A percentile compares a stretch with the other conserved stretches of the same genome.
Conservation (phyloP, 2,888 invertebrate genomes). For the Metopia argyrocephala region DNA sequence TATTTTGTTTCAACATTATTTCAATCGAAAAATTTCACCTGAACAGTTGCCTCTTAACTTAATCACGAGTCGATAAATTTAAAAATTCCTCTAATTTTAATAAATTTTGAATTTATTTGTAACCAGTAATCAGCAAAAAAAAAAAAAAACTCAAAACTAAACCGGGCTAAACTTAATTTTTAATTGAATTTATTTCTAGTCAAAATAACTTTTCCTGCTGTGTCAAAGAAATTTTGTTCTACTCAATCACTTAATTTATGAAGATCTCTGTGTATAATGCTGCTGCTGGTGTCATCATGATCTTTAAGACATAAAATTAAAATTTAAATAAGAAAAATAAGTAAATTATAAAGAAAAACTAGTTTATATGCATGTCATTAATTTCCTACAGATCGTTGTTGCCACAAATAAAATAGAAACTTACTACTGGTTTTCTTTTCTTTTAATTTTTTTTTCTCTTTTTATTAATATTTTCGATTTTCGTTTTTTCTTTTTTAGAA, state of each 20-base stretch:
- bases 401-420: conserved; percentile 53
- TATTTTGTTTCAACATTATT: too few species aligned
- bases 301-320: conserved; percentile 29
- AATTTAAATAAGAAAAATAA: background rate
- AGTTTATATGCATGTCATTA: conserved; percentile 64
- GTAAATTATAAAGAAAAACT: conserved; percentile 34
- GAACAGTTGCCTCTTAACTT: too few species aligned
- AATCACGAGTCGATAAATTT: too few species aligned
- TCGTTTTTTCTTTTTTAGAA: conserved; percentile 25
- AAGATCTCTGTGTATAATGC: background rate
- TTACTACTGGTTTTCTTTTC: conserved; percentile 22
- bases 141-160: background rate
- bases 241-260: conserved; percentile 54
- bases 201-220: conserved; percentile 17
- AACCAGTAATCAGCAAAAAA: background rate
- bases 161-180: background rate
- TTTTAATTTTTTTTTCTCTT: background rate
- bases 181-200: background rate
- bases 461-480: too few species aligned
- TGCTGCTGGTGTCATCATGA: conserved; percentile 30
- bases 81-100: too few species aligned
- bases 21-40: too few species aligned
- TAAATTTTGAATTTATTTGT: too few species aligned
- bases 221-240: conserved; percentile 58
- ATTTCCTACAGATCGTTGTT: conserved; percentile 48